phyloP scores from a whole-genome alignment of 2,888 invertebrate genomes.

The Drosophila tanythrix region DNA sequence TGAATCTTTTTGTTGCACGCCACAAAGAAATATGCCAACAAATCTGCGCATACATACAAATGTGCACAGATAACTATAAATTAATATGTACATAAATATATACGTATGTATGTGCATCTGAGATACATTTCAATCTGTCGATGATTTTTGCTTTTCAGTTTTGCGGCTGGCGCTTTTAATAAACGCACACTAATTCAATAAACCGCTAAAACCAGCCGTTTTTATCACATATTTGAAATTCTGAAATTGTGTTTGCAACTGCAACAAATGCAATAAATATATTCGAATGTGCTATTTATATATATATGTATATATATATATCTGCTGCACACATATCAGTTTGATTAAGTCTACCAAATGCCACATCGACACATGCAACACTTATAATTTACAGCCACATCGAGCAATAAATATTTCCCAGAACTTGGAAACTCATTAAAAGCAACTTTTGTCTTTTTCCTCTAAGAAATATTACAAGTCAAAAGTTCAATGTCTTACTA shows the following conservation, averaged over 20 bases:
- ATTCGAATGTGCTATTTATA: neutral
- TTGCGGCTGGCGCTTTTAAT: constrained; percentile 28
- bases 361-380: neutral
- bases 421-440: neutral
- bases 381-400: neutral
- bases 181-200: constrained; percentile 47
- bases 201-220: constrained; percentile 43
- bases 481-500: neutral
- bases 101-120: neutral
- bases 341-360: neutral
- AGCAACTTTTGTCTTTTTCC: neutral
- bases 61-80: constrained; percentile 5
- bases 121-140: constrained; percentile 50
- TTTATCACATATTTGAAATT: constrained; percentile 42
- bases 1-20: constrained; percentile 35
- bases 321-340: neutral
- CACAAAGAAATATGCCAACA: constrained; percentile 13
- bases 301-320: neutral
- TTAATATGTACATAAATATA: neutral
- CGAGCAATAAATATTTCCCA: neutral
- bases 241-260: neutral
- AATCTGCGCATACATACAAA: neutral
- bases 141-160: constrained; percentile 51
- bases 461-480: neutral
- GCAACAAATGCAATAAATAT: neutral